Conservation (phyloP, 2,113 vertebrate species). For the Sander vitreus region DNA sequence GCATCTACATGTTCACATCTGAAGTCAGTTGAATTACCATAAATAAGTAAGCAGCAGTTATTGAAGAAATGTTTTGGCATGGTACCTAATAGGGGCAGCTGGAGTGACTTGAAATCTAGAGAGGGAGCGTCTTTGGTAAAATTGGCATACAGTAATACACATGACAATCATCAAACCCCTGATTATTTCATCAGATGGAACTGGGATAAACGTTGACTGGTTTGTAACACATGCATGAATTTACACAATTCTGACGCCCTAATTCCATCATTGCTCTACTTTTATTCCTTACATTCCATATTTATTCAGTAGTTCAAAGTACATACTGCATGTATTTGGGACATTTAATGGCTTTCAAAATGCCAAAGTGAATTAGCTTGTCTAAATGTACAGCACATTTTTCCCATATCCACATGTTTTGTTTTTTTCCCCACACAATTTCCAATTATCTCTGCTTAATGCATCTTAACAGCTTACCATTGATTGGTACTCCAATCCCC, state of each 20-base stretch:
- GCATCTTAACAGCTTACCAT: constrained; percentile 43
- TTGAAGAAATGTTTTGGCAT: constrained; percentile 33
- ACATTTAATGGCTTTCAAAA: constrained; percentile 43
- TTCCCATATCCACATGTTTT: constrained; percentile 4
- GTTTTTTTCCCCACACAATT: background rate
- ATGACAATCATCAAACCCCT: background rate
- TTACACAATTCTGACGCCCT: constrained; percentile 4
- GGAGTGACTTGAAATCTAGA: background rate
- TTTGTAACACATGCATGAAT: constrained; percentile 12
- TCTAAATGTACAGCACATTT: constrained; percentile 32
- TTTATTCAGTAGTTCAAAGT: constrained; percentile 23
- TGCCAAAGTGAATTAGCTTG: constrained; percentile 26
- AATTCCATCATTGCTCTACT: constrained; percentile 39
- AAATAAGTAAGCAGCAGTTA: constrained; percentile 25
- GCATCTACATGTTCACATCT: constrained; percentile 22
- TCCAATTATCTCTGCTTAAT: constrained; percentile 58
- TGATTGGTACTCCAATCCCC: constrained; percentile 39
- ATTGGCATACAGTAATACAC: background rate
- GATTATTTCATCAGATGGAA: background rate
- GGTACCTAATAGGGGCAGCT: constrained; percentile 14
- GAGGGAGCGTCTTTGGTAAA: background rate
- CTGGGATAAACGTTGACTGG: too few relatives aligned
- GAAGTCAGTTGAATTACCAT: constrained; percentile 45
- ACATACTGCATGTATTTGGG: constrained; percentile 5
- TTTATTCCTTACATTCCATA: background rate